These are phyloP conservation scores for Rhagophthalmus giganteus DNA, from an alignment of 2,888 invertebrate species.

Conservation along the genomic window DNA sequence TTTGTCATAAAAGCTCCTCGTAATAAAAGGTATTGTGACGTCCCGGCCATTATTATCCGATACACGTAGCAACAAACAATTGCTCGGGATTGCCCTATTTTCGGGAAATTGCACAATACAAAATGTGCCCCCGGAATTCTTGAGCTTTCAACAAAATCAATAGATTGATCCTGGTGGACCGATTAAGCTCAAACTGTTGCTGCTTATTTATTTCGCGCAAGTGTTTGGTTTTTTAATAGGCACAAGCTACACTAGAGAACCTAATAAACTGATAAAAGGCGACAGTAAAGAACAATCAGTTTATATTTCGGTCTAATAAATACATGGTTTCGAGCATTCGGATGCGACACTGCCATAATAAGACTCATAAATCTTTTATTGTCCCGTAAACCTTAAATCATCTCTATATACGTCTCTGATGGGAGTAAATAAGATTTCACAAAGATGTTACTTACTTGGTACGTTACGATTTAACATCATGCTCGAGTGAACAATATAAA, in stretches of 20 bases:
- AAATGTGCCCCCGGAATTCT: constrained; percentile 16
- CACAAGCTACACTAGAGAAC: no score
- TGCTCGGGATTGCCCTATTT: constrained; percentile 26
- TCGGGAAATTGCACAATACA: constrained; percentile 19
- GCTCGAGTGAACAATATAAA: constrained; percentile 5
- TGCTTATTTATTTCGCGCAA: no score
- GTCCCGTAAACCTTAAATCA: constrained; percentile 15
- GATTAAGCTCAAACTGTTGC: no score
- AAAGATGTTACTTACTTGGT: no score
- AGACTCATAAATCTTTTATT: constrained; percentile 16
- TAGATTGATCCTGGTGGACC: constrained; percentile 12
- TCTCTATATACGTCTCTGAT: constrained; percentile 13
- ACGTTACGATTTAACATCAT: constrained; percentile 4
- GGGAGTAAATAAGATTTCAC: constrained; percentile 6
- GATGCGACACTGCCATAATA: neutral
- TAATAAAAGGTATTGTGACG: neutral
- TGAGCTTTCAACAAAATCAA: no score
- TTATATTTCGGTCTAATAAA: no score
- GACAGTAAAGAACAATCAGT: no score
- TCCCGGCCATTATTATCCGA: constrained; percentile 9
- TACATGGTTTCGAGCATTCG: no score
- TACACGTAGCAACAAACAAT: constrained; percentile 28
- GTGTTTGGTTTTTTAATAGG: no score
- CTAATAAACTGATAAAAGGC: no score
- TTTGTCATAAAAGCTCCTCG: no score